Base-by-base conservation (phyloP, 2,888 invertebrate genomes). In the Melieria picta region DNA sequence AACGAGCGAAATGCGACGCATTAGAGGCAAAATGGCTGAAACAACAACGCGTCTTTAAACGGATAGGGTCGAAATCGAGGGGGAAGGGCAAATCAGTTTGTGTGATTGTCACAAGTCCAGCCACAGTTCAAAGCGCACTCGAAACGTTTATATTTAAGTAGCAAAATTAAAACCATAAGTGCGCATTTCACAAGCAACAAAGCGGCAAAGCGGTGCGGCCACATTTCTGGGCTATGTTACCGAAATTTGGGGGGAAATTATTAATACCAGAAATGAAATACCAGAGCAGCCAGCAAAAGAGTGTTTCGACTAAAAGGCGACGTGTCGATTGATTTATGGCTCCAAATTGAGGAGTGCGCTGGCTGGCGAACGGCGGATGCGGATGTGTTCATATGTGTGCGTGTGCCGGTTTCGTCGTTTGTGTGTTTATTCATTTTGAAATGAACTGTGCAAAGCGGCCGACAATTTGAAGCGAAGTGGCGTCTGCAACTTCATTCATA, bases 311-410 rank as follows among this genome's bases (percentile, higher is more conserved):
- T 57, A 76, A 74, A 74, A 60, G 74, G 76, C 80, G 77, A 76
- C 77, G 76, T 75, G 75, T 74, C 79, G 80, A 85, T 83, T 84
- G 85, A 85, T 85, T 85, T 85, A 85, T 85, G 80, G 76, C 75
- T 79, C 75, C 72, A 83, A 85, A 81, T 80, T 80, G 80, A 79
- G 77, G 79, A 79, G 77, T 71, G 61, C 65, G 62, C 73, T 66
- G 72, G 30, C 30, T 30, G 30, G 64, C 47, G 63, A 72, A 43
- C 30, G 43, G 47, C 13, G 48, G 57, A 30, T 57, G 16, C n/a
- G 68, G 73, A 76, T 76, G 69, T 72, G 46, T 48, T 42, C 48
- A 67, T 64, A 71, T 52, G 62, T 72, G 56, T 64, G 7, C 43
- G 52, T 65, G 72, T 76, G 77, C 75, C 77, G 77, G 78, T 71